phyloP scores from a whole-genome alignment of 2,888 invertebrate species.

The Phragmatobia fuliginosa region DNA sequence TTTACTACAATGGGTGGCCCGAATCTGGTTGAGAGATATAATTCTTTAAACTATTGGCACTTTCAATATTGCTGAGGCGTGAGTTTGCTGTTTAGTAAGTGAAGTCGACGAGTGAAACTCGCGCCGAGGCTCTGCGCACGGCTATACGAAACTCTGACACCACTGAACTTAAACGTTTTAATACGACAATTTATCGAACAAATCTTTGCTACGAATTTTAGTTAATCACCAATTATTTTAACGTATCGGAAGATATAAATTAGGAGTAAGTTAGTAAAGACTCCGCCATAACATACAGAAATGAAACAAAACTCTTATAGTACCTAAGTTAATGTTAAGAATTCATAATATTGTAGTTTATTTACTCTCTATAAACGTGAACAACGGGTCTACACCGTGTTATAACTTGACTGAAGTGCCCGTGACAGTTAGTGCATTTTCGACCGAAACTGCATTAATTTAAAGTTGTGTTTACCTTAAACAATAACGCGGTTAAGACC shows the following conservation, averaged over 20 bases:
- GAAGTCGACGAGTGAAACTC: constrained; percentile 47
- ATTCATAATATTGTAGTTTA: constrained; percentile 50
- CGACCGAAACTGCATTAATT: neutral
- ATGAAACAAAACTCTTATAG: constrained; percentile 63
- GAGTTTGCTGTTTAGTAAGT: constrained; percentile 43
- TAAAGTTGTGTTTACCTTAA: neutral
- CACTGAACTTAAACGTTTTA: constrained; percentile 64
- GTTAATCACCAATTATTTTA: constrained; percentile 69
- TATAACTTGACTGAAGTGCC: neutral
- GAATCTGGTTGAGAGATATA: constrained; percentile 80
- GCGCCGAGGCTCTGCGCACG: constrained; percentile 72
- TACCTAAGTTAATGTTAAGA: constrained; percentile 57
- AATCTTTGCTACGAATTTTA: constrained; percentile 74
- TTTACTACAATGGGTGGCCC: constrained; percentile 77
- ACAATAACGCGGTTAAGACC: neutral
- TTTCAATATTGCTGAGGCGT: constrained; percentile 62
- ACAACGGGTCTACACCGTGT: constrained; percentile 3
- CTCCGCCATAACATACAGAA: constrained; percentile 84
- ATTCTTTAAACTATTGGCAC: constrained; percentile 76
- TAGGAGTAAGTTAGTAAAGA: constrained; percentile 72
- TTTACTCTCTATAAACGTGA: neutral
- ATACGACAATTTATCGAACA: constrained; percentile 70
- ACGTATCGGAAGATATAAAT: constrained; percentile 56
- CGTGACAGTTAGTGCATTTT: constrained; percentile 5
- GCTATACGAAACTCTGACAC: constrained; percentile 84